Conservation (phyloP, 2,797 vertebrate species). For the Enteromius fasciolatus region DNA sequence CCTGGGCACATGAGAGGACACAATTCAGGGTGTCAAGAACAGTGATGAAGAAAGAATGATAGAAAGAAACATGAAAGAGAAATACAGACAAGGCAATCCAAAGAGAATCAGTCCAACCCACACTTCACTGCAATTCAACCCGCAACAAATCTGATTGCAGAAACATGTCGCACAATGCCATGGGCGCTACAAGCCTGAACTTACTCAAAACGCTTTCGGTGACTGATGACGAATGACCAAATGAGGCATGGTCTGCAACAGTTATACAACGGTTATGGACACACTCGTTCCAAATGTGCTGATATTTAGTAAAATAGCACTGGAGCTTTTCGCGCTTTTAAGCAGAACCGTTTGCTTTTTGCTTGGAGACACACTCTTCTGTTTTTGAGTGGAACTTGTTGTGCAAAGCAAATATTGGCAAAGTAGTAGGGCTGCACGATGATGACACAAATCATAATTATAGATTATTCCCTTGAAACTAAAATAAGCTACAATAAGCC, state of each 20-base stretch:
- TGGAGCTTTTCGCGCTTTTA: neutral
- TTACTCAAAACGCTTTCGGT: neutral
- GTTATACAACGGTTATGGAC: neutral
- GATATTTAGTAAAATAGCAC: neutral
- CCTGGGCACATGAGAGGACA: constrained; percentile 24
- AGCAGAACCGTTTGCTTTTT: neutral
- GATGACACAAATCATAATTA: too few species aligned
- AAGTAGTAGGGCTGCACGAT: too few species aligned
- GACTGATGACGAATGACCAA: neutral
- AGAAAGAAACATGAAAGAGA: constrained; percentile 36
- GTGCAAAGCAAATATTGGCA: neutral
- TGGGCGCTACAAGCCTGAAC: neutral
- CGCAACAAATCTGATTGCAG: neutral
- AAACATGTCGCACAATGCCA: neutral
- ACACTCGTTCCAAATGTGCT: neutral
- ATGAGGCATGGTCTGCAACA: neutral
- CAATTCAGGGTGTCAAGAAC: neutral
- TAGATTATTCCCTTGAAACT: too few species aligned
- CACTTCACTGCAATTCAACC: constrained; percentile 42
- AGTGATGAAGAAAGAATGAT: constrained; percentile 27
- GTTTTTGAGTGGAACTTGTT: neutral
- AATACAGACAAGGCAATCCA: constrained; percentile 51
- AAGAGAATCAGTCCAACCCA: constrained; percentile 24
- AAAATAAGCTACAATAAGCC: too few species aligned
- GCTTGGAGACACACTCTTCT: neutral